Base-by-base conservation (phyloP, 2,113 vertebrate species). In the Microcebus jonahi region DNA sequence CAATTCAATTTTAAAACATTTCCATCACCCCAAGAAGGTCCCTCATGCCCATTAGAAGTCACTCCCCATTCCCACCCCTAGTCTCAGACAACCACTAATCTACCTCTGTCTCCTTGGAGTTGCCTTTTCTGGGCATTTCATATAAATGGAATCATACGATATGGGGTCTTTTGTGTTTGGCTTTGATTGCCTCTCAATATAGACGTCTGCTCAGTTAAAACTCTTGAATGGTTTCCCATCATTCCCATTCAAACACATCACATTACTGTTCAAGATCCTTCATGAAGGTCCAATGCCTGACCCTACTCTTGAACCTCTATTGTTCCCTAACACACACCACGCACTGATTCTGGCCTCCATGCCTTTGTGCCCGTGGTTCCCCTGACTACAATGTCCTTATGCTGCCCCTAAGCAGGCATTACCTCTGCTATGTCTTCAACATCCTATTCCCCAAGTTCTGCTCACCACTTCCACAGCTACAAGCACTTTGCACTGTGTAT, bases 121-220 rank as follows among this genome's bases (percentile, higher is more conserved):
- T 96, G 73, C 63, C 88, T 80, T 94, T 91, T 86, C 92, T 96
- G 79, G 55, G 39, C 25, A 87, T 87, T 96, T 91, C 75, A 83
- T 86, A 87, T 88, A 57, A 76, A 87, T 70, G 42, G 27, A 59
- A 82, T 75, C 89, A 42, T 50, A 71, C 61, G 73, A 23, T 73
- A 57, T 53, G 34, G 79, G 36, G 63, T 71, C 36, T 76, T 81
- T 63, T 82, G 55, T 59, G 25, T 88, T 91, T 92, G 55, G 9
- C 73, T 96, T 97, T 93, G 67, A 88, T 71, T 57, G 20, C 63
- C 76, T 91, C n/a, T 93, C 42, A 89, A 87, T 68, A 79, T 25
- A 94, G 11, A 95, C 14, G 36, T 71, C 65, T 76, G 50, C 42
- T 83, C 85, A 70, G 50, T 83, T 87, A 76, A 96, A 79, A 79